A percentile compares a stretch with the other conserved stretches of the same genome.
These are phyloP conservation scores for Drosophila sordidula DNA, from an alignment of 2,888 invertebrate species.

Conservation along the genomic window DNA sequence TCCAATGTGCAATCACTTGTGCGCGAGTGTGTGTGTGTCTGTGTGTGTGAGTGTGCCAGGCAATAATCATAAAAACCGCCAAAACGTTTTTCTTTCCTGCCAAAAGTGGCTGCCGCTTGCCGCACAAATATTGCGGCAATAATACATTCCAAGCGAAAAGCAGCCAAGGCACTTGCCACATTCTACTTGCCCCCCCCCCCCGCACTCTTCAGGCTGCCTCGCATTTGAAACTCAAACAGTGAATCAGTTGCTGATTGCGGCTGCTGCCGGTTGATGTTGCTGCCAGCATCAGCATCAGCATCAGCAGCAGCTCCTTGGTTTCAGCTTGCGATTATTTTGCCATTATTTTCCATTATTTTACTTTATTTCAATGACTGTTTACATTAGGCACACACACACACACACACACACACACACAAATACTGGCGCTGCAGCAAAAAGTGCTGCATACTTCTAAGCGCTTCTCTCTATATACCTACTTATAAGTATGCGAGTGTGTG, in stretches of 20 bases:
- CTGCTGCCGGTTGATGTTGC: slow-evolving; percentile 9
- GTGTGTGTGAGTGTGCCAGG: slow-evolving; percentile 40
- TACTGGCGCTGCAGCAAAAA: slow-evolving; percentile 37
- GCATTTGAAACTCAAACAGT: slow-evolving; percentile 24
- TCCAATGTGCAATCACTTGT: slow-evolving; percentile 70
- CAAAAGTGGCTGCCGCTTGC: slow-evolving; percentile 40
- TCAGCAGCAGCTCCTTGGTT: slow-evolving; percentile 34
- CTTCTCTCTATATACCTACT: slow-evolving; percentile 9
- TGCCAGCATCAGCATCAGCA: slow-evolving; percentile 2
- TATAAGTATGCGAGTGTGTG: slow-evolving; percentile 8
- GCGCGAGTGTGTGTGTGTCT: slow-evolving; percentile 17
- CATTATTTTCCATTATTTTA: slow-evolving; percentile 81
- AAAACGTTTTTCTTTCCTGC: slow-evolving; percentile 63
- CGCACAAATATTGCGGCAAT: slow-evolving; percentile 67
- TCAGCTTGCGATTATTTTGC: slow-evolving; percentile 76
- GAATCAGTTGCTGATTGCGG: slow-evolving; percentile 26
- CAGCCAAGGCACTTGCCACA: slow-evolving; percentile 8
- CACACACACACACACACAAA: slow-evolving; percentile 14
- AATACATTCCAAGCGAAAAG: slow-evolving; percentile 51
- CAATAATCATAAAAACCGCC: slow-evolving; percentile 78
- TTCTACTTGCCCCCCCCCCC: neutral
- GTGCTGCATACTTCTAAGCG: slow-evolving; percentile 55
- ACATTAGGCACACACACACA: slow-evolving; percentile 59
- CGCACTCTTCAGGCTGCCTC: neutral
- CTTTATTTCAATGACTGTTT: slow-evolving; percentile 82